phyloP scores from a whole-genome alignment of 2,888 invertebrate species.

The Polietes domitor region DNA sequence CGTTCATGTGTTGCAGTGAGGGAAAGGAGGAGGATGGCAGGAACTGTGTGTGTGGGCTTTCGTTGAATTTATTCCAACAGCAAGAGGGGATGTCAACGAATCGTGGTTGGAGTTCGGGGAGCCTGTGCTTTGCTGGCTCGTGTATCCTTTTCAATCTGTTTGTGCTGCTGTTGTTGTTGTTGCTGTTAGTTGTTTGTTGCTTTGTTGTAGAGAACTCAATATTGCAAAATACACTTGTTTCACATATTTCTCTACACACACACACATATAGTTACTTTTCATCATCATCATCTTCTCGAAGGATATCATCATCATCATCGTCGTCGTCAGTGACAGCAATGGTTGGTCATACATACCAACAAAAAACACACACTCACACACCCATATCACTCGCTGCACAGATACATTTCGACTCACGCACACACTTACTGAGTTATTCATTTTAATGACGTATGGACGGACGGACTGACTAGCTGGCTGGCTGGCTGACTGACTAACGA shows the following conservation, averaged over 20 bases:
- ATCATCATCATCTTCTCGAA: not conserved
- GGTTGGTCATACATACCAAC: conserved; percentile 5
- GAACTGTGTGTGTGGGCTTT: not conserved
- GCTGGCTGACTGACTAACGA: not conserved
- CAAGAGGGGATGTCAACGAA: not conserved
- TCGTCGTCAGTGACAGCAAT: conserved; percentile 11
- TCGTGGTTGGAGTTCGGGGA: not conserved
- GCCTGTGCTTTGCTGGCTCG: conserved; percentile 16
- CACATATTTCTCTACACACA: not conserved
- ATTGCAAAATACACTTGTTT: conserved; percentile 47
- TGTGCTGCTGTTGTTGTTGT: not conserved
- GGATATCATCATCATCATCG: conserved; percentile 15
- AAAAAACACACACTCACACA: not conserved
- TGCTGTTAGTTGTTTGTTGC: not conserved
- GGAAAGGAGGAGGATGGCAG: not conserved
- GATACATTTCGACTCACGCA: not conserved
- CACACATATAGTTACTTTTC: conserved; percentile 11
- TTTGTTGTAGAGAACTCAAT: conserved; percentile 37
- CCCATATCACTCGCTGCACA: not conserved
- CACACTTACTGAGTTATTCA: not conserved
- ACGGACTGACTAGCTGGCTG: not conserved
- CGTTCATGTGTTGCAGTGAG: not conserved
- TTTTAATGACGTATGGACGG: not conserved
- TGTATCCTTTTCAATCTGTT: conserved; percentile 12
- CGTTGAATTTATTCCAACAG: conserved; percentile 25